phyloP scores from a whole-genome alignment of 64 coral and sea anemone genomes.

The Porites australiensis region DNA sequence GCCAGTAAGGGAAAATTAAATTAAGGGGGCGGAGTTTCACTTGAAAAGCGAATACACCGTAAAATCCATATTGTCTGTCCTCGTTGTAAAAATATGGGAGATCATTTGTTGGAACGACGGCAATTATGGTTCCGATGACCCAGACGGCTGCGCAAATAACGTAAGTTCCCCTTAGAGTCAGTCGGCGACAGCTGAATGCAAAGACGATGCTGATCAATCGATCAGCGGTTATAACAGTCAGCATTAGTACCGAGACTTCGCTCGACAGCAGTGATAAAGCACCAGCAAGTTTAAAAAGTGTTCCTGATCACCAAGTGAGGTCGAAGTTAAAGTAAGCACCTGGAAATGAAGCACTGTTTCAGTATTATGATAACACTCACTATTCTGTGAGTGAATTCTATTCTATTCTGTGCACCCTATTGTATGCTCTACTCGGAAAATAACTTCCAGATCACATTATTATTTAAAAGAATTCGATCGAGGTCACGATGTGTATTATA shows the following conservation, averaged over 20 bases:
- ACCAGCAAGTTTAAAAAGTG: constrained; percentile 9
- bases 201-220: constrained; percentile 17
- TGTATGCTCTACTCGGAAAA: no score
- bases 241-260: constrained; percentile 33
- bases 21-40: no score
- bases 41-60: neutral
- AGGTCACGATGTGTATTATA: no score
- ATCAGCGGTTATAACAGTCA: constrained; percentile 29
- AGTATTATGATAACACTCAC: no score
- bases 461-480: no score
- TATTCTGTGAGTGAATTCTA: no score
- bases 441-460: no score
- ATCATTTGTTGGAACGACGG: constrained; percentile 1
- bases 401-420: no score
- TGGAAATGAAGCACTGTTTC: neutral
- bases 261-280: constrained; percentile 18
- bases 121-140: constrained; percentile 8
- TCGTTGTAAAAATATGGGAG: neutral
- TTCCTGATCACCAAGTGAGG: neutral
- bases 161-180: constrained; percentile 1
- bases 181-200: neutral
- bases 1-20: no score
- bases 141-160: constrained; percentile 25
- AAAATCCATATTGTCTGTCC: constrained; percentile 32
- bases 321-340: constrained; percentile 24